Conservation (phyloP, 2,888 invertebrate genomes). For the Trichogramma evanescens region DNA sequence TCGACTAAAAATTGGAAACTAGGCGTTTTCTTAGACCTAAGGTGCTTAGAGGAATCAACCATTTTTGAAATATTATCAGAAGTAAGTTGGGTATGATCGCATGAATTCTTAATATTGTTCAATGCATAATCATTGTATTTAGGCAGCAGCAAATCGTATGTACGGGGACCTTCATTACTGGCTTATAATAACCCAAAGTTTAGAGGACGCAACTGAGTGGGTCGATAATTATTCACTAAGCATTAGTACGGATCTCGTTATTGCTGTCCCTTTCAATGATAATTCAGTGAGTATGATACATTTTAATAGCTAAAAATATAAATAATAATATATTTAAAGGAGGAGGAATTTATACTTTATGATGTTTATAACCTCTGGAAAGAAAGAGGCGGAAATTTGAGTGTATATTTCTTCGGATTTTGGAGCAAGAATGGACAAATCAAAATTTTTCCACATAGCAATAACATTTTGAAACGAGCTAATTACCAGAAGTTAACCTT, state of each 20-base stretch:
- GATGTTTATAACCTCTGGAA: slow-evolving; percentile 31
- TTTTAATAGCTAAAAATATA: too few relatives aligned
- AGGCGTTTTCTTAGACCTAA: slow-evolving; percentile 12
- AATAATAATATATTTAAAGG: not conserved
- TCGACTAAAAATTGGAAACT: slow-evolving; percentile 5
- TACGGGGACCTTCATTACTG: slow-evolving; percentile 23
- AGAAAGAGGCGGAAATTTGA: slow-evolving; percentile 25
- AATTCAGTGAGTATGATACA: too few relatives aligned
- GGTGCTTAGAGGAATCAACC: not conserved
- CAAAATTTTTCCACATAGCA: not conserved
- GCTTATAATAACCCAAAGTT: slow-evolving; percentile 26
- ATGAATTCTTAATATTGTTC: not conserved
- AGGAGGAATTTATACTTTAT: slow-evolving; percentile 21
- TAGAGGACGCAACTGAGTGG: slow-evolving; percentile 16
- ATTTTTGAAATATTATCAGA: not conserved
- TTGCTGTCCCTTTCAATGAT: slow-evolving; percentile 20
- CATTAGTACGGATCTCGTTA: slow-evolving; percentile 27
- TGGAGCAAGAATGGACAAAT: slow-evolving; percentile 21
- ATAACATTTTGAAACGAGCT: slow-evolving; percentile 14
- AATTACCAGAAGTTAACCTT: slow-evolving; percentile 22
- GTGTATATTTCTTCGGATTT: slow-evolving; percentile 25
- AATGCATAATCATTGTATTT: too few relatives aligned
- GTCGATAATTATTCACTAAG: slow-evolving; percentile 29
- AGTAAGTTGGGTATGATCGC: not conserved
- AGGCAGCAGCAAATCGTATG: slow-evolving; percentile 11